phyloP scores from a whole-genome alignment of 2,797 vertebrate genomes.

The Sarcoramphus papa region DNA sequence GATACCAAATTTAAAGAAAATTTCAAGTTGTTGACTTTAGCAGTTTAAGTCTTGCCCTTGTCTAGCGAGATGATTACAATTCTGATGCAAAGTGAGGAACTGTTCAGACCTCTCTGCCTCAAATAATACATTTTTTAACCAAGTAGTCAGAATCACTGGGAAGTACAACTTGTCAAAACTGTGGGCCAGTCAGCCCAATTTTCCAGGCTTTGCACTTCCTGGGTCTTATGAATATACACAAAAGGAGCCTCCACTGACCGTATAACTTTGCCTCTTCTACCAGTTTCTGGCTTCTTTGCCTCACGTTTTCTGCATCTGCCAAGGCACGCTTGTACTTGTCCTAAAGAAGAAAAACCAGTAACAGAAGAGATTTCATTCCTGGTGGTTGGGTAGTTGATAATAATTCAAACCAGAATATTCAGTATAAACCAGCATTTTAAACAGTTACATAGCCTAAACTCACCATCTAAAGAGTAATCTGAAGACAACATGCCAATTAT shows the following conservation, averaged over 20 bases:
- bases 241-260: slow-evolving; percentile 72
- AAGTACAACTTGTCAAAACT: not conserved
- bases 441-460: not conserved
- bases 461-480: not conserved
- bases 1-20: not conserved
- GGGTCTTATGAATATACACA: not conserved
- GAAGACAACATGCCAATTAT: not conserved
- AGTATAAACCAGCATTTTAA: not conserved
- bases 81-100: not conserved
- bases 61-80: not conserved
- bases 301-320: slow-evolving; percentile 93
- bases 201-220: not conserved
- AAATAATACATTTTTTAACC: not conserved
- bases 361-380: not conserved
- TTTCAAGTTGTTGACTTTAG: not conserved
- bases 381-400: not conserved
- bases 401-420: not conserved
- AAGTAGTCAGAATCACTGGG: not conserved
- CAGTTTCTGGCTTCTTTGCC: slow-evolving; percentile 90
- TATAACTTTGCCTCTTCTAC: slow-evolving; percentile 93
- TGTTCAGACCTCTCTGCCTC: not conserved
- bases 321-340: slow-evolving; percentile 94
- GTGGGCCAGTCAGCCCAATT: not conserved
- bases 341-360: slow-evolving; percentile 60
- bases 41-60: not conserved